A percentile compares a stretch with the other conserved stretches of the same genome.
These are phyloP conservation scores for Ammospiza nelsoni DNA, from an alignment of 2,113 vertebrate genomes.

Conservation along the genomic window DNA sequence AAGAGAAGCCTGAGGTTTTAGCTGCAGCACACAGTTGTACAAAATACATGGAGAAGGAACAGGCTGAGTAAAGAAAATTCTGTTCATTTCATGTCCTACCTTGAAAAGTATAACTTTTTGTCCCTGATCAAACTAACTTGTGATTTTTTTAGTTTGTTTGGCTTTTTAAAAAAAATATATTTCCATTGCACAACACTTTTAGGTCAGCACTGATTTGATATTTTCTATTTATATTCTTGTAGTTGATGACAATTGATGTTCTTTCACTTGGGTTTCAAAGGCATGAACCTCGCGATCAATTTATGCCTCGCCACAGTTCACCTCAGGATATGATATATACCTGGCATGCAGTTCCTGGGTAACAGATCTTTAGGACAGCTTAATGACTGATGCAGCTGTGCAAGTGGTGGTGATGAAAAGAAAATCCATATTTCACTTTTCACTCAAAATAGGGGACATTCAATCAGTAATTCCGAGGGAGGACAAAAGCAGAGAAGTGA, in stretches of 20 bases:
- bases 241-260: slow-evolving; percentile 48
- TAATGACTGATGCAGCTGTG: slow-evolving; percentile 69
- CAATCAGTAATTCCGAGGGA: slow-evolving; percentile 53
- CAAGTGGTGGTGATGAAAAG: slow-evolving; percentile 62
- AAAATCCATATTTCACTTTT: slow-evolving; percentile 72
- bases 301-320: slow-evolving; percentile 55
- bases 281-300: slow-evolving; percentile 38
- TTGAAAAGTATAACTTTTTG: not conserved
- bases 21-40: not conserved
- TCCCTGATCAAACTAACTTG: not conserved
- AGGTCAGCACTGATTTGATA: not conserved
- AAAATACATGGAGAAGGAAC: not conserved
- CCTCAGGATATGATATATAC: slow-evolving; percentile 49
- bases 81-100: not conserved
- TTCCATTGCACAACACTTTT: not conserved
- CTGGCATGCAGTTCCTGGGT: slow-evolving; percentile 48
- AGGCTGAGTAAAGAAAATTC: not conserved
- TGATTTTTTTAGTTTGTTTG: not conserved
- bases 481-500: slow-evolving; percentile 35
- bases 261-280: slow-evolving; percentile 46
- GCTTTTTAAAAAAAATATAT: not conserved
- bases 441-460: slow-evolving; percentile 43
- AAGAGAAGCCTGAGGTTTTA: not conserved
- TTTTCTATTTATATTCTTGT: slow-evolving; percentile 37
- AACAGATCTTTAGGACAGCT: slow-evolving; percentile 71